Conservation (phyloP, 2,113 vertebrate genomes). For the Balaenoptera acutorostrata region DNA sequence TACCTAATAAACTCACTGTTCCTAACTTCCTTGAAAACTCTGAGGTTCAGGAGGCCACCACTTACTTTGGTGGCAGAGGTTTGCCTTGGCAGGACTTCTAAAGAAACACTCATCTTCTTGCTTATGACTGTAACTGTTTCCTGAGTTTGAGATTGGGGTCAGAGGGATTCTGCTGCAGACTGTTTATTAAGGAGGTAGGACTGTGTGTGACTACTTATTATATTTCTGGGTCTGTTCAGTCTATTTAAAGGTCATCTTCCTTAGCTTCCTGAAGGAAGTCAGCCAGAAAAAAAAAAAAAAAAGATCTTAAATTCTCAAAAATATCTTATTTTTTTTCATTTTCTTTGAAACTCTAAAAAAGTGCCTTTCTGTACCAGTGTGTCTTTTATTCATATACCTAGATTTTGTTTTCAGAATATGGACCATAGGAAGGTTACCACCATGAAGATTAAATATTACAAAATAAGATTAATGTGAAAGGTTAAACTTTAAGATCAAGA, state of each 20-base stretch:
- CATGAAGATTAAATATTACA: neutral
- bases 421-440: neutral
- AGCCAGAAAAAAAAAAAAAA: slow-evolving; percentile 25
- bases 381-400: neutral
- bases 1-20: neutral
- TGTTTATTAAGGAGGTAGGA: neutral
- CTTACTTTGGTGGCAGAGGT: neutral
- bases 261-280: slow-evolving; percentile 11
- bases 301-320: slow-evolving; percentile 1
- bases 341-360: neutral
- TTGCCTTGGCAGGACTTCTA: slow-evolving; percentile 41
- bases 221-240: neutral
- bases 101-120: slow-evolving; percentile 16
- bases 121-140: slow-evolving; percentile 25
- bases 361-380: neutral
- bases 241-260: slow-evolving; percentile 35
- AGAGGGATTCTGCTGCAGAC: neutral
- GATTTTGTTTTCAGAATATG: neutral
- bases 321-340: neutral
- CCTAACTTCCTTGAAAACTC: neutral
- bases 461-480: neutral
- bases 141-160: slow-evolving; percentile 26
- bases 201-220: neutral
- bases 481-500: neutral
- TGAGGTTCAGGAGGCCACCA: neutral